Evolutionary conservation across 2,797 vertebrate genomes (phyloP).

Genomic region (Dromococcyx pavoninus): DNA sequence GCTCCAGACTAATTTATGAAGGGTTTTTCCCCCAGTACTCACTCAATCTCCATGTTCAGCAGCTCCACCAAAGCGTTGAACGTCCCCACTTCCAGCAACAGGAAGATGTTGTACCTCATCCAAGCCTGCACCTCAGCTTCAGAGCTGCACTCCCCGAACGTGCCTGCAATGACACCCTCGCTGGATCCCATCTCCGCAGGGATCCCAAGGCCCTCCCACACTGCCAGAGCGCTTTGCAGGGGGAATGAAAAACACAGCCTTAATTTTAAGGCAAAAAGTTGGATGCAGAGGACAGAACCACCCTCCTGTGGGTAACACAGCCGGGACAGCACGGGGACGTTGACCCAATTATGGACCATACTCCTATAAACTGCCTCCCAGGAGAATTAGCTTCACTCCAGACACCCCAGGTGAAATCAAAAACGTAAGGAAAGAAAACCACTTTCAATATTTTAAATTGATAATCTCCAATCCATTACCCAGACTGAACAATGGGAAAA

Average conservation of each 20-base stretch:
- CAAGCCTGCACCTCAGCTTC: slow-evolving; percentile 93
- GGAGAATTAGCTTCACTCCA: fast-evolving
- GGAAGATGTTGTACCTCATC: slow-evolving; percentile 95
- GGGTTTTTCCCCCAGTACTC: slow-evolving; percentile 46
- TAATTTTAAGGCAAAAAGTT: background rate
- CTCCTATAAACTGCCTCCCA: background rate
- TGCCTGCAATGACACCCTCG: slow-evolving; percentile 75
- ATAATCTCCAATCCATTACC: background rate
- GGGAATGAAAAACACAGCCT: background rate
- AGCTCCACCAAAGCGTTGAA: slow-evolving; percentile 96
- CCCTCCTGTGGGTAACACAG: fast-evolving
- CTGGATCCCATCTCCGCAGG: background rate
- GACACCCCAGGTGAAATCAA: background rate
- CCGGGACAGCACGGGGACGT: fast-evolving
- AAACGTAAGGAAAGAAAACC: background rate
- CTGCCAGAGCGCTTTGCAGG: fast-evolving
- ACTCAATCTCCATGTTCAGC: slow-evolving; percentile 99
- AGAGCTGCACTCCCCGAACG: slow-evolving; percentile 89
- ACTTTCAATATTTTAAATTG: background rate
- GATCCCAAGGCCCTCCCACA: background rate
- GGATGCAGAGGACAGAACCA: background rate
- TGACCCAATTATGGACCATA: background rate
- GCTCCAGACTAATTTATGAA: background rate
- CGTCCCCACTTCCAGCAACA: slow-evolving; percentile 92
- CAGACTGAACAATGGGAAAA: background rate